These are phyloP conservation scores for Meda fulgida DNA, from an alignment of 2,797 vertebrate genomes.

Conservation along the genomic window DNA sequence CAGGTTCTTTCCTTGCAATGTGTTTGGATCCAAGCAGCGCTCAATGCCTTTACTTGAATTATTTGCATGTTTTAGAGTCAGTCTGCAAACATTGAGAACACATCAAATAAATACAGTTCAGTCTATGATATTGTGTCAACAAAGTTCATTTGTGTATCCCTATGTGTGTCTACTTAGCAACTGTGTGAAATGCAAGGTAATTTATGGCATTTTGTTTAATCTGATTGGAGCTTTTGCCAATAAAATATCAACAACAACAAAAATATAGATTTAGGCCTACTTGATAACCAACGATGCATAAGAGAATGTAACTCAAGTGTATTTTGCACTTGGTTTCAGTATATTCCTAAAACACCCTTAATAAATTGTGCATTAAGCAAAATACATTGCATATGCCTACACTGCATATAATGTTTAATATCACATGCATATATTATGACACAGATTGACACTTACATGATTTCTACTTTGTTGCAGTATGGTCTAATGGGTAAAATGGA, in stretches of 20 bases:
- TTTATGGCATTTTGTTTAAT: background rate
- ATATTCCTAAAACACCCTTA: background rate
- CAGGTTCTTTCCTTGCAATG: conserved; percentile 60
- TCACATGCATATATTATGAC: background rate
- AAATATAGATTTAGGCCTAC: background rate
- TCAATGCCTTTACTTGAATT: conserved; percentile 6
- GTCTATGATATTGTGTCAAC: background rate
- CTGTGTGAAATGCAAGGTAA: background rate
- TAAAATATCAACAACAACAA: background rate
- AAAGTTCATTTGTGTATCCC: background rate
- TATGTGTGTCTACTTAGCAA: background rate
- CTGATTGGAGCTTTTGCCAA: background rate
- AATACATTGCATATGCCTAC: background rate
- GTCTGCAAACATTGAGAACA: conserved; percentile 61
- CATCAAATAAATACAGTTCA: conserved; percentile 16
- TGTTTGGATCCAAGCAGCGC: conserved; percentile 66
- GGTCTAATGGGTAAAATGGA: conserved; percentile 61
- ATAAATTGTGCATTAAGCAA: background rate
- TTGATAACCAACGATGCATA: background rate
- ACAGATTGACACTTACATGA: conserved; percentile 74
- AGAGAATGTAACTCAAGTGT: background rate
- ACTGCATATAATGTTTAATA: background rate
- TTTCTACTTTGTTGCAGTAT: conserved; percentile 66
- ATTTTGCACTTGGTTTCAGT: background rate
- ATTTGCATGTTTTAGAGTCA: conserved; percentile 57